Base-by-base conservation (phyloP, 2,113 vertebrate genomes). In the Macrotis lagotis region DNA sequence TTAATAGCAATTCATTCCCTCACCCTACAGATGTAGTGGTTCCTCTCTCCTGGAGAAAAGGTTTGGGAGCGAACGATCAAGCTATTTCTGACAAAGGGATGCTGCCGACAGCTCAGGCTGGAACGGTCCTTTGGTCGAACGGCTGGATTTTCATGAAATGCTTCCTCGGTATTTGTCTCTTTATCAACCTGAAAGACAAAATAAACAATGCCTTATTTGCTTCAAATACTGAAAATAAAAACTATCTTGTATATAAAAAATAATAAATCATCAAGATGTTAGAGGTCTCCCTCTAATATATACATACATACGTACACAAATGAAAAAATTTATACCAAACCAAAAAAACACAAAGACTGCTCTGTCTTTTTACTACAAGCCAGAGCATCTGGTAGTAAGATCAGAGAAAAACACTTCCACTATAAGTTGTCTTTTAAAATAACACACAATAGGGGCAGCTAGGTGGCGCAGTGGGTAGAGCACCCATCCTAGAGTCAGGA, bases 1-100 rank as follows among this genome's bases (percentile, higher is more conserved):
- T 92, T 95, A 97, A 44, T 89, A 93, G 94, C 83, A 92, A 89
- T 92, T 95, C 88, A 9, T 28, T 59, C 50, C 91, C 99, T 99
- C 98, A 99, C 99, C 99, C 99, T 98, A 97, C 99, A 99, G 98
- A 99, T 98, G 95, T 99, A 99, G 95, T 99, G 99, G 97, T 97
- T 99, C 96, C 98, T 98, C 97, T 99, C 98, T 44, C 99, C 99
- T 1, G 99, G 99, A 88, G 99, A 99, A 96, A 99, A 99, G 96
- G 99, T 99, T 93, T 99, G 99, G 0, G 99, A 99, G 95, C 99
- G 98, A 92, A 99, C 99, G 0, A 99, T 99, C 98, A 99, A 97
- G 91, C 99, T 99, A 98, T 98, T 99, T 91, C 99, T 97, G 94
- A 99, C 98, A 91, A 98, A 98, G 2, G 98, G 98, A 74, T 95